phyloP scores from a whole-genome alignment of 2,888 invertebrate species.

The Platycnemis pennipes region DNA sequence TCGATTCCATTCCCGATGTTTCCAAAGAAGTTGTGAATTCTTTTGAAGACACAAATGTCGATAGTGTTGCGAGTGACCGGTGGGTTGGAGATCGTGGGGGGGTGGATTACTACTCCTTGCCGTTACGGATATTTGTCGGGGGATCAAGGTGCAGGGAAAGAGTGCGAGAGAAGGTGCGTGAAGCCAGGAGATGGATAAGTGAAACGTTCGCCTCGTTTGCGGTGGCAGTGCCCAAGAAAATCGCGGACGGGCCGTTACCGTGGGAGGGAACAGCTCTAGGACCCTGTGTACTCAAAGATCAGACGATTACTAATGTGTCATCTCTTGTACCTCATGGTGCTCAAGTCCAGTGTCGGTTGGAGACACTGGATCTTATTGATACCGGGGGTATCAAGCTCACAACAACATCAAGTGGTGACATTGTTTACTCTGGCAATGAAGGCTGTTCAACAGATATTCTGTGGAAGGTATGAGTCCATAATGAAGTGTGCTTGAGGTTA shows the following conservation, averaged over 20 bases:
- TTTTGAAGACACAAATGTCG: background rate
- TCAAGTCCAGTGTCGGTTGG: slow-evolving; percentile 25
- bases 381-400: background rate
- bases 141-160: slow-evolving; percentile 69
- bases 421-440: slow-evolving; percentile 58
- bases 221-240: slow-evolving; percentile 81
- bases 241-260: slow-evolving; percentile 37
- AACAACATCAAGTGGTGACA: background rate
- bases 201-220: slow-evolving; percentile 93
- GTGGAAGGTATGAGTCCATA: background rate
- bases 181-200: slow-evolving; percentile 92
- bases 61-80: slow-evolving; percentile 28
- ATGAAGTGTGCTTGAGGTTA: no score
- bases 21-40: slow-evolving; percentile 21
- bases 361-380: background rate
- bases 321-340: slow-evolving; percentile 42
- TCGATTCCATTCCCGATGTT: slow-evolving; percentile 87
- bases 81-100: slow-evolving; percentile 79
- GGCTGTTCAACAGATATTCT: slow-evolving; percentile 68
- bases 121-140: slow-evolving; percentile 86
- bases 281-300: slow-evolving; percentile 33
- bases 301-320: background rate
- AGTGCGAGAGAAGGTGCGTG: slow-evolving; percentile 85
- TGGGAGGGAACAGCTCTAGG: slow-evolving; percentile 45
- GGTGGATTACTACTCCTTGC: slow-evolving; percentile 91